phyloP scores from a whole-genome alignment of 2,113 vertebrate species.

The Pseudorasbora parva region DNA sequence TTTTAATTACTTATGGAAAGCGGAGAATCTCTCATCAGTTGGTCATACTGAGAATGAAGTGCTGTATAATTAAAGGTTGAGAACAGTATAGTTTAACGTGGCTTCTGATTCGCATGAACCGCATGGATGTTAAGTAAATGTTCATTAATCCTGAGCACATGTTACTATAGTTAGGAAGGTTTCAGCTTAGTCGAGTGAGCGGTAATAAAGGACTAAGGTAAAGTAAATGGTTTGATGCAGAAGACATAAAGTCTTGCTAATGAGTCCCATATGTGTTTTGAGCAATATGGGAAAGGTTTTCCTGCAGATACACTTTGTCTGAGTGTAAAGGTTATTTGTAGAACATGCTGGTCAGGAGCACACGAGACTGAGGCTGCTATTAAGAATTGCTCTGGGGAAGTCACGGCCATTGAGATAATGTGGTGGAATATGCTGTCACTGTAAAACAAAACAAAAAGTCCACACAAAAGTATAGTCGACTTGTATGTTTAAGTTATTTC shows the following conservation, averaged over 20 bases:
- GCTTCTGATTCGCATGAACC: neutral
- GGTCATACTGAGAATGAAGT: neutral
- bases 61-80: neutral
- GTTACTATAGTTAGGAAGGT: neutral
- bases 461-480: too few species aligned
- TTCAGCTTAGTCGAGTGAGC: slow-evolving; percentile 16
- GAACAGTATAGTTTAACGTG: neutral
- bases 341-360: slow-evolving; percentile 37
- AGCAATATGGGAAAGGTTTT: slow-evolving; percentile 58
- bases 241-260: slow-evolving; percentile 42
- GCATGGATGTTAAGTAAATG: neutral
- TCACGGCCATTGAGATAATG: neutral
- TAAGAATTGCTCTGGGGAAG: neutral
- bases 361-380: neutral
- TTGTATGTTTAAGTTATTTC: too few species aligned
- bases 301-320: slow-evolving; percentile 2
- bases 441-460: too few species aligned
- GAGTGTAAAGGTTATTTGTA: slow-evolving; percentile 5
- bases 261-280: slow-evolving; percentile 51
- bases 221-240: slow-evolving; percentile 26
- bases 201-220: neutral
- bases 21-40: neutral
- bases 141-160: neutral
- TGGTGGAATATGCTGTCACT: neutral
- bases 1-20: slow-evolving; percentile 30